Conservation (phyloP, 2,797 vertebrate genomes). For the Betta splendens region DNA sequence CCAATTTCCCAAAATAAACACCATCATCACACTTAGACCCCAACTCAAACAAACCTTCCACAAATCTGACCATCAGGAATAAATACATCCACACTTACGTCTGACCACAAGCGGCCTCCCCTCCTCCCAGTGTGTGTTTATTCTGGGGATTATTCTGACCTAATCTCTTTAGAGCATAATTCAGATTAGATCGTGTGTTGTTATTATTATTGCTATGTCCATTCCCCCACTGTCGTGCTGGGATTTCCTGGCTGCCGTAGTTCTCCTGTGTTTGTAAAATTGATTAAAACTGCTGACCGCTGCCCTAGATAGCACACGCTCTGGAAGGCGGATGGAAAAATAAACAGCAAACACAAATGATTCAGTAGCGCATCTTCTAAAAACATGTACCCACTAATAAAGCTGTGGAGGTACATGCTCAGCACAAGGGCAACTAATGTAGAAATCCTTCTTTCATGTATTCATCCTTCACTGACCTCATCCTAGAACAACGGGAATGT, state of each 20-base stretch:
- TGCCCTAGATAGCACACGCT: constrained; percentile 76
- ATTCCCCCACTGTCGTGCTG: constrained; percentile 68
- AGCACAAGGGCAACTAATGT: background rate
- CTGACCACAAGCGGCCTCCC: constrained; percentile 59
- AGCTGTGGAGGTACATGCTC: constrained; percentile 19
- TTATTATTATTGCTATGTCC: constrained; percentile 83
- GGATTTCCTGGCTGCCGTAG: constrained; percentile 63
- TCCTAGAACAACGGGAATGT: constrained; percentile 12
- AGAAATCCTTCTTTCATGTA: constrained; percentile 18
- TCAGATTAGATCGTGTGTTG: constrained; percentile 85
- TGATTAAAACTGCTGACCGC: constrained; percentile 84
- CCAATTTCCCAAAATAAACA: constrained; percentile 66
- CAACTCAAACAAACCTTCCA: constrained; percentile 60
- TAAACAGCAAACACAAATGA: constrained; percentile 51
- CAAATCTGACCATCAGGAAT: constrained; percentile 52
- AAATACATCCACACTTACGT: constrained; percentile 45
- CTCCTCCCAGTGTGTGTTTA: constrained; percentile 77
- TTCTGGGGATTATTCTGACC: constrained; percentile 81
- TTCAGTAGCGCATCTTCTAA: constrained; percentile 39
- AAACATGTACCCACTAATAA: constrained; percentile 44
- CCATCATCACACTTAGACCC: constrained; percentile 41
- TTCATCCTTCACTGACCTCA: constrained; percentile 23
- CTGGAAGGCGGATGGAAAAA: constrained; percentile 67
- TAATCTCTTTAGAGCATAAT: constrained; percentile 87
- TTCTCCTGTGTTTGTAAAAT: constrained; percentile 75